Base-by-base conservation (phyloP, 1,140 invertebrate species). In the Papilio polyxenes region DNA sequence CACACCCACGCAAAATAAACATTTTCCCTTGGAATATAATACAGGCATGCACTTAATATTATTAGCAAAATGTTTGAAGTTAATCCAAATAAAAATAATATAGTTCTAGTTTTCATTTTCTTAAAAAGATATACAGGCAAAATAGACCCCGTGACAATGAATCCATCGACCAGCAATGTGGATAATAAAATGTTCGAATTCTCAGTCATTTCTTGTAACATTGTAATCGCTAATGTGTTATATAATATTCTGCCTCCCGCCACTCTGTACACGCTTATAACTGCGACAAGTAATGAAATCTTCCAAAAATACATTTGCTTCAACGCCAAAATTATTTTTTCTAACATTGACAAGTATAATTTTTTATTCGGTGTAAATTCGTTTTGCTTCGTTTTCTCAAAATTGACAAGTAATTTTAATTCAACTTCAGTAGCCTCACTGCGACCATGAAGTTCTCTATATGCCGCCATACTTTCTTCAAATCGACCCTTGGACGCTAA, bases 401-500 rank as follows among this genome's bases (percentile, higher is more conserved):
- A 53, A 20, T 23, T 23, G 9, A 81, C 69, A 56, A 82, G 79
- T 75, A 53, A 75, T 49, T 48, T 69, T 23, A 85, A 48, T 83
- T 83, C 80, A 1, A 44, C 5, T 10, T 80, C 72, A 15, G 82
- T 15, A 53, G 62, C 40, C 11, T 79, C 49, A 31, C 31, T 31
- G 9, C 75, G n/a, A 75, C 77, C 72, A 17, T 79, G 84, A 11
- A 85, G 49, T 49, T 74, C 44, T 74, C 51, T 82, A 15, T 82
- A 85, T 2, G 84, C 85, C 1, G 13, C 51, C 2, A 83, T 80
- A 31, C 85, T 84, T 23, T 84, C 85, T 5, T 85, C 82, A 53
- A 85, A 87, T n/a, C 82, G 62, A 20, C 84, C 84, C 40, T 83
- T 84, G 0, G 82, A 84, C 4, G 85, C 85, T n/a, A 86, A 48